These are phyloP conservation scores for Aegypius monachus DNA, from an alignment of 2,113 vertebrate genomes.

Conservation along the genomic window DNA sequence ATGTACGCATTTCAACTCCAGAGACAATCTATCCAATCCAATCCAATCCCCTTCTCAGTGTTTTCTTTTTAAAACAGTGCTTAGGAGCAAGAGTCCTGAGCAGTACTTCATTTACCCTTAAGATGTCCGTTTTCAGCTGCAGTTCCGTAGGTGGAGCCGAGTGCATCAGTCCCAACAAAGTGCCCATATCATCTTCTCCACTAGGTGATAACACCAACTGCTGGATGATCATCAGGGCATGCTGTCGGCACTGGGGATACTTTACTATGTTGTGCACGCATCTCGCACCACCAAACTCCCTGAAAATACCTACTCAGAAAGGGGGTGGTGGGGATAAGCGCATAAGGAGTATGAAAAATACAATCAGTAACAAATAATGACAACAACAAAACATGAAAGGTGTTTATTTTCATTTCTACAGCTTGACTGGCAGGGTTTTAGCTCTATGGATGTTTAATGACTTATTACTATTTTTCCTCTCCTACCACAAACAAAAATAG, in stretches of 20 bases:
- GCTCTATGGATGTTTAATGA: not conserved
- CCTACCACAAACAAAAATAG: not conserved
- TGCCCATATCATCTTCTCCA: conserved; percentile 98
- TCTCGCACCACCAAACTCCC: conserved; percentile 93
- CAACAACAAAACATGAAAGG: not conserved
- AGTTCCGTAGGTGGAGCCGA: conserved; percentile 89
- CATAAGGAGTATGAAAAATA: not conserved
- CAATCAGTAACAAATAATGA: not conserved
- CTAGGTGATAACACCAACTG: conserved; percentile 93
- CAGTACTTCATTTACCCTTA: conserved; percentile 75
- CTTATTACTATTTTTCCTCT: not conserved
- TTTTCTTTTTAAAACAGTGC: not conserved
- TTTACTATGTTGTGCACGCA: conserved; percentile 97
- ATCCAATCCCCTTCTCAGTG: not conserved
- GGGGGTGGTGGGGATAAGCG: rapidly evolving
- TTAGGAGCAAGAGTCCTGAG: not conserved
- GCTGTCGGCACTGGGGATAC: conserved; percentile 93
- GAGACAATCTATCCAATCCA: not conserved
- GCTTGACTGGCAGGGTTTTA: not conserved
- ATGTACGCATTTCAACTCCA: rapidly evolving
- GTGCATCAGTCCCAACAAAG: conserved; percentile 95
- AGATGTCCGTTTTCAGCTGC: conserved; percentile 94
- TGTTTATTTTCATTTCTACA: not conserved
- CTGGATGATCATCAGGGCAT: conserved; percentile 95
- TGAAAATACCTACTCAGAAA: conserved; percentile 83